Conservation (phyloP, 2,797 vertebrate species). For the Esox lucius region DNA sequence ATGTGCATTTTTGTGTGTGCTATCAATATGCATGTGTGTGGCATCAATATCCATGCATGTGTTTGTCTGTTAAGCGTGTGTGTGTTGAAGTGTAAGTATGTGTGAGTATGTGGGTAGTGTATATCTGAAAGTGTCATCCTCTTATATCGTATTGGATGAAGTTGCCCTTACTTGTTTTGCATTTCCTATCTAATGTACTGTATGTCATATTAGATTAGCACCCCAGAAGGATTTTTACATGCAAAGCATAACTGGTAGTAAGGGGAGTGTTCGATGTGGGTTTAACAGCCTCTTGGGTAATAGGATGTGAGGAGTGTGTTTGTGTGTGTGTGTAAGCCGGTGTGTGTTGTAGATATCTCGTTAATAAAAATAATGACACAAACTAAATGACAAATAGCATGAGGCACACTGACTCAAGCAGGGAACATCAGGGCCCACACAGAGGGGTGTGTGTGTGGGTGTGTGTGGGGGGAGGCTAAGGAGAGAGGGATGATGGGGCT, state of each 20-base stretch:
- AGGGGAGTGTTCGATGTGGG: background rate
- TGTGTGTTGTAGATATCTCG: background rate
- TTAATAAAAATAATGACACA: background rate
- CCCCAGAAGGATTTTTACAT: background rate
- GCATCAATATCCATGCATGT: no score
- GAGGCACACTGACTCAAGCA: background rate
- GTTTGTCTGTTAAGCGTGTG: no score
- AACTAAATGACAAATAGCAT: background rate
- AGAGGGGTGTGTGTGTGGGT: background rate
- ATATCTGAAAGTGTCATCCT: no score
- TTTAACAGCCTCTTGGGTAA: background rate
- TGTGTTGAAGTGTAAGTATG: no score
- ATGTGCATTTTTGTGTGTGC: no score
- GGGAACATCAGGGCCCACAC: background rate
- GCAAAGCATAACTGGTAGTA: background rate
- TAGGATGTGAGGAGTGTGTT: background rate
- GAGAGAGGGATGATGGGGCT: no score
- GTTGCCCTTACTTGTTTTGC: background rate
- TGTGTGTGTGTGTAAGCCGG: background rate
- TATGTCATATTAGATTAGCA: no score
- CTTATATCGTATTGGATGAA: no score
- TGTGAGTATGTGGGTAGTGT: no score
- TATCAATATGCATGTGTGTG: no score
- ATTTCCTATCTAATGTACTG: background rate
- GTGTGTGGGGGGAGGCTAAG: background rate